Base-by-base conservation (phyloP, 2,888 invertebrate species). In the Fabriciana adippe region DNA sequence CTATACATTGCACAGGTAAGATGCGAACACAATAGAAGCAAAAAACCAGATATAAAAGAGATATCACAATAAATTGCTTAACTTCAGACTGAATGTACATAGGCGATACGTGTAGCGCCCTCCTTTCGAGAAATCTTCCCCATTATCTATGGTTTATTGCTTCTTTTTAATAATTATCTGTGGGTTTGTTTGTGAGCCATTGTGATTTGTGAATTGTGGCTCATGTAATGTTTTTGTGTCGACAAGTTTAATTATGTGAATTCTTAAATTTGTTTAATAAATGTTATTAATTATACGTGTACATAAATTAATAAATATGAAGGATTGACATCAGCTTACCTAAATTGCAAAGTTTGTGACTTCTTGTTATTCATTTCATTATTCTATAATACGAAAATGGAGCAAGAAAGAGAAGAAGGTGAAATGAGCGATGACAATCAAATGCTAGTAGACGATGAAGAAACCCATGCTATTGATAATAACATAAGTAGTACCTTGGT, bases 371-470 rank as follows among this genome's bases (percentile, higher is more conserved):
- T 35, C n/a, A 31, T 31, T 50, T 31, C 16, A 51, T 5, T 18
- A 31, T 18, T n/a, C 13, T 18, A 1, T 26, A 16, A n/a, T 18
- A 11, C 26, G 1, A 64, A 69, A 26, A 78, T 76, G 75, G 77
- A 74, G 41, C 85, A 89, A 83, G 92, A 92, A 60, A 85, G 76
- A 78, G 92, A 92, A 82, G 92, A 92, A 74, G 92, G 92, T 76
- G 92, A 92, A 89, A 92, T 92, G 92, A 92, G 91, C 76, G 92
- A 91, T 73, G 91, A 91, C 72, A 84, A 83, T 72, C 81, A 83
- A 72, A 92, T 92, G 91, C 64, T 81, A 65, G 79, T 87, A 62
- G 89, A 90, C 74, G 83, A 85, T 72, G 79, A 76, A 70, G 73
- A 76, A 71, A 70, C 74, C 50, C 64, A 66, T 69, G 59, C 48